phyloP scores from a whole-genome alignment of 1,140 invertebrate species.

The Colletes latitarsis region DNA sequence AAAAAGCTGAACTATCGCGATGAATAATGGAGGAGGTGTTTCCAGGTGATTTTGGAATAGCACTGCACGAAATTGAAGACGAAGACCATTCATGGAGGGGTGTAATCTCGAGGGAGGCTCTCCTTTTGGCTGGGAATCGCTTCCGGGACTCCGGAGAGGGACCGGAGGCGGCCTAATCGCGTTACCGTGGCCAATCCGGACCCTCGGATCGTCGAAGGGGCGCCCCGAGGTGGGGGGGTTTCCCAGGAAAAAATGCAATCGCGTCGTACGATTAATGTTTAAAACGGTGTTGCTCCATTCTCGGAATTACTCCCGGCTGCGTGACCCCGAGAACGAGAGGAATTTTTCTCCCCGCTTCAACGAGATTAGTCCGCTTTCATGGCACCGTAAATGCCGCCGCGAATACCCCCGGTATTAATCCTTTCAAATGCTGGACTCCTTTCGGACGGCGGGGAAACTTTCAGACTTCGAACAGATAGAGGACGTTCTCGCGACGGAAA shows the following conservation, averaged over 20 bases:
- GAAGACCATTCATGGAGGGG: not conserved
- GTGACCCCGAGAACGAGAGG: constrained; percentile 26
- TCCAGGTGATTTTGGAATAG: too few relatives aligned
- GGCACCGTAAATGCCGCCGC: constrained; percentile 1
- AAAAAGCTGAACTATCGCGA: too few relatives aligned
- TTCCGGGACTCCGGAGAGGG: constrained; percentile 33
- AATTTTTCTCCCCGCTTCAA: constrained; percentile 20
- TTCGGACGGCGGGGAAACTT: too few relatives aligned
- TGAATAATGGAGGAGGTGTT: too few relatives aligned
- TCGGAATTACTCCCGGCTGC: constrained; percentile 44
- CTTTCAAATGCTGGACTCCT: not conserved
- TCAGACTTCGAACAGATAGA: too few relatives aligned
- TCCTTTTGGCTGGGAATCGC: constrained; percentile 43
- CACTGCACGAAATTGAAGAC: not conserved
- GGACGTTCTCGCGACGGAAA: too few relatives aligned
- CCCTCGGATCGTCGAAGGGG: not conserved
- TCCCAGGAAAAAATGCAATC: constrained; percentile 48
- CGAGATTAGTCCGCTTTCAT: constrained; percentile 26
- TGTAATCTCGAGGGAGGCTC: constrained; percentile 16
- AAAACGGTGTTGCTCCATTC: constrained; percentile 53
- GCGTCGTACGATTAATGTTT: constrained; percentile 59
- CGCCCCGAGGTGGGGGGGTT: not conserved
- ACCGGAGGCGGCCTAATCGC: constrained; percentile 46
- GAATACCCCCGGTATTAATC: constrained; percentile 16
- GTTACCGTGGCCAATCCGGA: constrained; percentile 46